Percentiles rank a stretch among this genome's conserved stretches.
Conservation (phyloP, 1,140 invertebrate species). For the Leptinotarsa defecta region DNA sequence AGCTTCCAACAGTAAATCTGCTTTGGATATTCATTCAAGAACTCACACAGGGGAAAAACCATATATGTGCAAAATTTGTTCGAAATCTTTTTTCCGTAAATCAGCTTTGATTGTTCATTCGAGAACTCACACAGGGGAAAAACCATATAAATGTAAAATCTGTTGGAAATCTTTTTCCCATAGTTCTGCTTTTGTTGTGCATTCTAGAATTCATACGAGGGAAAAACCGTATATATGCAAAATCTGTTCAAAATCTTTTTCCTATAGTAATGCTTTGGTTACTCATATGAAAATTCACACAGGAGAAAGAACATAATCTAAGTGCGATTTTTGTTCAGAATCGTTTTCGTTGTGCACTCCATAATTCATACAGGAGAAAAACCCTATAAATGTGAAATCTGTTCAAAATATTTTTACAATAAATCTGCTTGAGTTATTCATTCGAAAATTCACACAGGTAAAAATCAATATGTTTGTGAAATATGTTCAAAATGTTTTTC, state of each 20-base stretch:
- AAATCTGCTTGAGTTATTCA: too few relatives aligned
- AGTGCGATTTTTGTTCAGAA: slow-evolving; percentile 64
- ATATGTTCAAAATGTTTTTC: not conserved
- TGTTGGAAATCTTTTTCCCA: slow-evolving; percentile 53
- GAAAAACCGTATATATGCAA: slow-evolving; percentile 66
- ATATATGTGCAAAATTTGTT: not conserved
- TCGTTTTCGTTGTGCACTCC: slow-evolving; percentile 71
- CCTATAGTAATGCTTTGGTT: slow-evolving; percentile 48
- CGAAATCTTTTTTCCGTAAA: slow-evolving; percentile 53
- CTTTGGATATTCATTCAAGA: too few relatives aligned
- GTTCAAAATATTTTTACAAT: slow-evolving; percentile 53
- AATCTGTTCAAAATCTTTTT: slow-evolving; percentile 53
- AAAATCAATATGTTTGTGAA: slow-evolving; percentile 69
- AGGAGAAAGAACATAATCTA: slow-evolving; percentile 67
- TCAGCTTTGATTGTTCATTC: too few relatives aligned
- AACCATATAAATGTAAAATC: slow-evolving; percentile 57
- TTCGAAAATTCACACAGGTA: slow-evolving; percentile 60
- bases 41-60: slow-evolving; percentile 74
- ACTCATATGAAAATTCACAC: slow-evolving; percentile 56
- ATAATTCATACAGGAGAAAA: slow-evolving; percentile 75
- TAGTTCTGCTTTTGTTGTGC: too few relatives aligned
- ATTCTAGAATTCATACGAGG: slow-evolving; percentile 61
- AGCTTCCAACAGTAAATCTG: slow-evolving; percentile 55
- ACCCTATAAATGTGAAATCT: slow-evolving; percentile 53
- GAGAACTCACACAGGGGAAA: slow-evolving; percentile 68